Base-by-base conservation (phyloP, 23 tunicate species). In the Phallusia fumigata region DNA sequence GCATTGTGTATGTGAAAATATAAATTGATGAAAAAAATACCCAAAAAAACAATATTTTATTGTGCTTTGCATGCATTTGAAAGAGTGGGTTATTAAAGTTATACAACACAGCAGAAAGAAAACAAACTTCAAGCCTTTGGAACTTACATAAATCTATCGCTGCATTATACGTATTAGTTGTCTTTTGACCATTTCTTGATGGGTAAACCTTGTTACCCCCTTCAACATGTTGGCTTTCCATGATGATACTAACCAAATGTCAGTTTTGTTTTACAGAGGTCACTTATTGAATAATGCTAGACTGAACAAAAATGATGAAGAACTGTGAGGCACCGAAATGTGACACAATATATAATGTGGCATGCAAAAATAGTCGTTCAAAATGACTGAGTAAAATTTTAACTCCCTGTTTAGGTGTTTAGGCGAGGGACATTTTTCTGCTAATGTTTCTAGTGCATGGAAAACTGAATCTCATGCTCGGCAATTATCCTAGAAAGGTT, bases 201-300 rank as follows among this genome's bases (percentile, higher is more conserved):
- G 69, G 69, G 13, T 58, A 58, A 58, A 58, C 69, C 28, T 58
- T 58, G 28, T 58, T 58, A 58, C 69, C 69, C 26, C 69, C 69
- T 58, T 58, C 69, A 51, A 13, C 18, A 24, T 58, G 69, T 24
- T 58, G 69, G 69, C 69, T 58, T 24, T 58, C 69, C 69, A 58
- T 58, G 11, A 5, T 24, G 28, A 58, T 6, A 24, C 28, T 58
- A 58, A 8, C 16, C 69, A 58, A 24, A 58, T 21, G 28, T 58
- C 28, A 58, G 28, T 58, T 40, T 40, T 5, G 47, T 40, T 40
- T 40, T 40, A 58, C 28, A 58, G 28, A 6, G 13, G 13, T 24
- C 13, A 1, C 13, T 58, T 58, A 21, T 21, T 16, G 28, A 22
- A 58, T 1, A 58, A 24, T 3, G 28, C 28, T 21, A 24, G 69